Conservation (phyloP, 2,113 vertebrate species). For the Nycticebus coucang region DNA sequence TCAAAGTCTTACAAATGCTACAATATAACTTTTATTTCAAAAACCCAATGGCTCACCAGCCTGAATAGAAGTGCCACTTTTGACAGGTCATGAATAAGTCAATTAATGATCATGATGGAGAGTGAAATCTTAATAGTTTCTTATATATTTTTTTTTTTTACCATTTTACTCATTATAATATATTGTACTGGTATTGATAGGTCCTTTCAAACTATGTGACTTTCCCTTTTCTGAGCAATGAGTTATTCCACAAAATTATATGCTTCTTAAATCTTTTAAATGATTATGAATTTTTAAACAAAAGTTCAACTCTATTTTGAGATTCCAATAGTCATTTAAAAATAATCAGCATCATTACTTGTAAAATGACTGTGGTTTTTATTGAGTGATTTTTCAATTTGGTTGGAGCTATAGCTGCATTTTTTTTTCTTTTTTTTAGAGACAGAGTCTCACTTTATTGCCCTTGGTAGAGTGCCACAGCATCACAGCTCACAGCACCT, state of each 20-base stretch:
- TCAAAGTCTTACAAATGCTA: constrained; percentile 7
- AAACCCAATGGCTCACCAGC: not conserved
- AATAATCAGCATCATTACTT: not conserved
- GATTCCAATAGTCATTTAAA: not conserved
- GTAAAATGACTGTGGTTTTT: not conserved
- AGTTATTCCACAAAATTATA: not conserved
- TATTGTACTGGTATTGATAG: not conserved
- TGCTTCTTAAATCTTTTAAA: not conserved
- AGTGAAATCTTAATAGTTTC: not conserved
- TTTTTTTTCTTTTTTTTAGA: too few species aligned
- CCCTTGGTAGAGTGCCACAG: too few species aligned
- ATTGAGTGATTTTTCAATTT: not conserved
- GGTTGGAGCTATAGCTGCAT: not conserved
- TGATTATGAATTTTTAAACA: not conserved
- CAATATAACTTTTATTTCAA: not conserved
- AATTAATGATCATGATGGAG: not conserved
- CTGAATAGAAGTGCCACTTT: not conserved
- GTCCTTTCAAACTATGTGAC: not conserved
- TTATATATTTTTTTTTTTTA: not conserved
- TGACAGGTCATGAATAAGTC: not conserved
- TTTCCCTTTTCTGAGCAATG: not conserved
- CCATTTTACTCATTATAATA: not conserved
- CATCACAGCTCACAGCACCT: too few species aligned
- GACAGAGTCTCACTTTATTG: too few species aligned
- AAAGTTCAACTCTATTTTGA: not conserved